phyloP scores from a whole-genome alignment of 2,888 invertebrate species.

The Ferrisia virgata region DNA sequence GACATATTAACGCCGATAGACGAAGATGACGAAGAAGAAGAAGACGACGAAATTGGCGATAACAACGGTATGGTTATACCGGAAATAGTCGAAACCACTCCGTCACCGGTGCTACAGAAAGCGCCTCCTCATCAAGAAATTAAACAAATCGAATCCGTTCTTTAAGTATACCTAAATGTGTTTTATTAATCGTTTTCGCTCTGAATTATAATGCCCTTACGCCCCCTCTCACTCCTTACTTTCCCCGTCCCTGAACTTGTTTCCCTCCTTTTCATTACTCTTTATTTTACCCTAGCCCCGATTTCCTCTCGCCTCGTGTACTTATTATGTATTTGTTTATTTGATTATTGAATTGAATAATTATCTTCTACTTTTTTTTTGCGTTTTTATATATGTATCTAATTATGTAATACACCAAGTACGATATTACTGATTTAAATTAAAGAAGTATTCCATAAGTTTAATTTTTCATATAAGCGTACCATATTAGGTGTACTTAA shows the following conservation, averaged over 20 bases:
- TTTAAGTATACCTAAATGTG: constrained; percentile 60
- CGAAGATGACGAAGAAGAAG: constrained; percentile 68
- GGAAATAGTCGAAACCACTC: constrained; percentile 73
- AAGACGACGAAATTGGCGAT: constrained; percentile 68
- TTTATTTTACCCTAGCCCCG: background rate
- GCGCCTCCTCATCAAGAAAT: constrained; percentile 58
- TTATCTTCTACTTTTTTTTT: background rate
- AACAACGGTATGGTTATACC: constrained; percentile 59
- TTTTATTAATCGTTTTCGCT: too few relatives aligned
- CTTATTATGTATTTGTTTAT: background rate
- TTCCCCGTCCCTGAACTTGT: background rate
- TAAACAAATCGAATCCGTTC: constrained; percentile 71
- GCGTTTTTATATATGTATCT: too few relatives aligned
- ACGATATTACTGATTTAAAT: constrained; percentile 15
- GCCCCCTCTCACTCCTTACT: background rate
- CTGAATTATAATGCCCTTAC: background rate
- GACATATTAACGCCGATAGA: constrained; percentile 80
- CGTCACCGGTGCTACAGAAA: constrained; percentile 62
- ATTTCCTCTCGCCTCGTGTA: background rate
- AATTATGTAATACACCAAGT: constrained; percentile 31
- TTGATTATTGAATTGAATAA: background rate
- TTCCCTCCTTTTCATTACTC: background rate
- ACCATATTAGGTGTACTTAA: constrained; percentile 35
- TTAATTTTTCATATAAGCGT: constrained; percentile 14
- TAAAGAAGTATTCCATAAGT: constrained; percentile 34